Evolutionary conservation across 1,140 invertebrate genomes (phyloP).

Genomic region (Lucilia sericata): DNA sequence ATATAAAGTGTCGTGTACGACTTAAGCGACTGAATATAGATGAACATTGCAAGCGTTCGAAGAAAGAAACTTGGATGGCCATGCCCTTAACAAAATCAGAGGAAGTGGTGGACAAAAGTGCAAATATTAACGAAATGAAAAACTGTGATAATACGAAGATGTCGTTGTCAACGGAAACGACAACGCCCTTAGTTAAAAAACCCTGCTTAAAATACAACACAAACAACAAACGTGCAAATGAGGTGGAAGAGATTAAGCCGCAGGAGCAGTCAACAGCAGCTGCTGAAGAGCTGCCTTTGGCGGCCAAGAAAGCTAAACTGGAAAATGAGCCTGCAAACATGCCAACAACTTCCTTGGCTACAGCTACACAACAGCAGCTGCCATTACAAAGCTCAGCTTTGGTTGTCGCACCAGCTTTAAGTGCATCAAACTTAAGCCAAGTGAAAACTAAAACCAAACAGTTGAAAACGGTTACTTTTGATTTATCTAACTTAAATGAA

Average conservation of each 20-base stretch:
- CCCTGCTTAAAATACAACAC: neutral
- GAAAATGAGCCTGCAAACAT: neutral
- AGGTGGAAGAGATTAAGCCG: neutral
- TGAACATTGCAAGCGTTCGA: neutral
- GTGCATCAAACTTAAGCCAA: neutral
- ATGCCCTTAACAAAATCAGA: neutral
- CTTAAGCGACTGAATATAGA: neutral
- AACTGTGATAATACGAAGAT: neutral
- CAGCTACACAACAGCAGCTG: neutral
- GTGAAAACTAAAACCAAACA: neutral
- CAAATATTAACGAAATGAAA: neutral
- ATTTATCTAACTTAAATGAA: neutral
- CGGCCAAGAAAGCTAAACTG: neutral
- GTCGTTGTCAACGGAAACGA: neutral
- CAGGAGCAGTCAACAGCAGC: neutral
- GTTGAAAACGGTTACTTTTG: neutral
- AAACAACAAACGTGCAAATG: neutral
- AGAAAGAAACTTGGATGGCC: constrained; percentile 22
- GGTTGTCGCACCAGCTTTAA: too few relatives aligned
- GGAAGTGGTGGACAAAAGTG: neutral
- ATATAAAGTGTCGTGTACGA: neutral
- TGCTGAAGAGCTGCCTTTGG: neutral
- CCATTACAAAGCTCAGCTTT: too few relatives aligned
- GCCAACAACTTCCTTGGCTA: neutral
- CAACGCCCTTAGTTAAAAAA: neutral